Base-by-base conservation (phyloP, 2,888 invertebrate genomes). In the Ornithoptera alexandrae region DNA sequence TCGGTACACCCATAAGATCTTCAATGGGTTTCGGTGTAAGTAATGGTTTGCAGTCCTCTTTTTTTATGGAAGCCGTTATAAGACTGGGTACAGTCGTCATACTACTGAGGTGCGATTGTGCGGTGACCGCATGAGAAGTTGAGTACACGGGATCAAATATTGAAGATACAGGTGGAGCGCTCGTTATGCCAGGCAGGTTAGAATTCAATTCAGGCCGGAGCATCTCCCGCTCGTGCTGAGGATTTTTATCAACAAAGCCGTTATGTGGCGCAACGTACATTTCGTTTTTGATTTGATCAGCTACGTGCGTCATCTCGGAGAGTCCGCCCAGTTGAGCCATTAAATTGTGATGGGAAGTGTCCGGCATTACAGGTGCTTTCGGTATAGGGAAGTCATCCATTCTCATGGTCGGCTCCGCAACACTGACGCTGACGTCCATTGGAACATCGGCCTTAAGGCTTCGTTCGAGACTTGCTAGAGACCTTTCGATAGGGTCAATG, bases 401-500 rank as follows among this genome's bases (percentile, higher is more conserved):
- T 46, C 93, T 91, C 71, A 92, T 92, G 81, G 92, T 84, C 57
- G 93, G 87, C 63, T 90, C 83, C 71, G 90, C 92, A 62, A 89
- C 92, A 69, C 93, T 90, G 64, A 93, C 89, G 73, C 88, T 92
- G 50, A 92, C 90, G 72, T 94, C 92, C 80, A 94, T 93, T 69
- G 94, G 94, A 72, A 93, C 90, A 67, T 94, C 93, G 67, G 89
- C 93, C 77, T 94, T 94, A 59, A 94, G 88, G 74, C 93, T 94
- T 65, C 95, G 94, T 85, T 96, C 96, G 75, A 96, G 88, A 77
- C 94, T 95, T 63, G 95, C 95, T 78, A 96, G 89, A 67, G 95
- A 95, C 76, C 95, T 94, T 85, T 96, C 96, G 77, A 96, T 92
- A 24, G 95, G 95, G 84, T 96, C 95, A 70, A 95, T 94, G 77